Evolutionary conservation across 2,888 invertebrate species (phyloP), one percentile per base, ranked within the genome.

Genomic region (Caenorhabditis uteleia): DNA sequence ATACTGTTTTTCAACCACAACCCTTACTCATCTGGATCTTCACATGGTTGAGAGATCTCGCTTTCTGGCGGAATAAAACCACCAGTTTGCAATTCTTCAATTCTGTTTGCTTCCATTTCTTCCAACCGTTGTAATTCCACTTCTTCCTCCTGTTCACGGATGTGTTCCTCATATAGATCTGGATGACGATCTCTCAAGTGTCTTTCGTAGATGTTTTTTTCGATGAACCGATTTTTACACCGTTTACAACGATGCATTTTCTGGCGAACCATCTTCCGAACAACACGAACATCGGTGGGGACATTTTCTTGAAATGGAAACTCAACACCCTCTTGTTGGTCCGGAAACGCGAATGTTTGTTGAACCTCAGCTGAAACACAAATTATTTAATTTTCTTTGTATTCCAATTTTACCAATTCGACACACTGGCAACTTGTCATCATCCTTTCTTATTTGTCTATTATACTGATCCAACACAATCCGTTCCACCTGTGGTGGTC

Each of bases 61-160:
- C 62, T 59, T 36, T 75, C 77, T 0, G 82, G 82, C 10, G 81
- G 80, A 53, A 82, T 82, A 47, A 82, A 82, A 12, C 81, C 80
- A 20, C 82, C 82, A 21, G 72, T 71, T 20, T 56, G 58, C 16
- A 83, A 47, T 59, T 82, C 82, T 42, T 83, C 82, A 18, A 79
- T 56, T 23, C 78, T 57, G 44, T 77, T 80, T n/a, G 68, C 57
- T 45, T 82, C 82, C 26, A 78, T 49, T 47, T 82, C 82, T 49
- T 77, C 75, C 7, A 55, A 38, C 23, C 75, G 56, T 51, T 51
- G 74, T 21, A 39, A 21, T 33, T 53, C 60, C 2, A 45, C 27
- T 43, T 58, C 56, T 26, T 53, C 61, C 16, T 65, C 57, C 25
- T 79, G 79, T 38, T 80, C 70, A 14, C 57, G 65, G 29, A 82